Conservation (phyloP, 2,797 vertebrate species). For the Remorina albescens region DNA sequence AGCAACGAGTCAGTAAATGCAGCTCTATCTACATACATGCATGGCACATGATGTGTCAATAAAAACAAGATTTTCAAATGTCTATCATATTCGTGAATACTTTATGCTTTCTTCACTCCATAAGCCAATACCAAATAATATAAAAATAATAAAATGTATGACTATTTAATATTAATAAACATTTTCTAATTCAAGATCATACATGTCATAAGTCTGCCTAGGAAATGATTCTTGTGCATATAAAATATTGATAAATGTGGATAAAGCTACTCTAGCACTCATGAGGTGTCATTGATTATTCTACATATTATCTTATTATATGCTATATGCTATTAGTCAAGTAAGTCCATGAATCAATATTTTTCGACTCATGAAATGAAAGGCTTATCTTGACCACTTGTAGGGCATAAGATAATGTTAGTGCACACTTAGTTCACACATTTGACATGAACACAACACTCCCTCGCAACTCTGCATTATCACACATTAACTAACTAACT, state of each 20-base stretch:
- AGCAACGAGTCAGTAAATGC: slow-evolving; percentile 2
- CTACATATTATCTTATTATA: background rate
- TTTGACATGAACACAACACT: background rate
- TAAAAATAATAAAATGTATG: background rate
- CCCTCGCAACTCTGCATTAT: background rate
- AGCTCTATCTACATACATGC: background rate
- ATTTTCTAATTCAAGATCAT: background rate
- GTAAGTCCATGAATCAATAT: background rate
- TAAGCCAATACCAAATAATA: background rate
- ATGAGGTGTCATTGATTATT: background rate
- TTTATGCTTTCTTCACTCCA: background rate
- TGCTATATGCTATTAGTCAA: too few species aligned
- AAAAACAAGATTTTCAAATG: background rate
- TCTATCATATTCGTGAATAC: background rate
- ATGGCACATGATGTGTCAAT: background rate
- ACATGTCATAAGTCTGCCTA: background rate
- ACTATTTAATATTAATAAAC: background rate
- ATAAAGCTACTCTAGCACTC: background rate
- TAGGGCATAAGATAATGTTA: slow-evolving; percentile 1
- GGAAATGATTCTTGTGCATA: background rate
- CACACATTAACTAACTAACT: too few species aligned
- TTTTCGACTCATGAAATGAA: background rate
- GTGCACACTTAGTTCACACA: too few species aligned
- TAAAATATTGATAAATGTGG: background rate
- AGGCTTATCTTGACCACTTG: background rate